Percentiles rank a stretch among this genome's conserved stretches.
phyloP scores from a whole-genome alignment of 2,797 vertebrate genomes.

The Poecilia picta region DNA sequence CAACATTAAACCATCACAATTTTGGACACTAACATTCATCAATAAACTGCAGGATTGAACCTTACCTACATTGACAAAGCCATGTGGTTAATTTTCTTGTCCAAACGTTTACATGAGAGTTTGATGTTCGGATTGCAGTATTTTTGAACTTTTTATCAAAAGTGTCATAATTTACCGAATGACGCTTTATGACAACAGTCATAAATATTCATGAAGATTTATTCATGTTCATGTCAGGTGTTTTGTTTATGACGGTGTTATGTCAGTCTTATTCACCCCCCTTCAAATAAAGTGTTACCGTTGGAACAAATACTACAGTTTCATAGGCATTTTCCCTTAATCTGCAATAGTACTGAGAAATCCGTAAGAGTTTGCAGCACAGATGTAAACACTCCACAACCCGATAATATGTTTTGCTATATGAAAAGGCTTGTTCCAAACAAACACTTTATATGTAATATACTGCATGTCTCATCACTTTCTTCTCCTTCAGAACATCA shows the following conservation, averaged over 20 bases:
- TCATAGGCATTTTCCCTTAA: neutral
- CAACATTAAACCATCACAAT: neutral
- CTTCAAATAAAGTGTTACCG: too few relatives aligned
- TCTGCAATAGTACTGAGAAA: neutral
- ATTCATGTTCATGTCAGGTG: too few relatives aligned
- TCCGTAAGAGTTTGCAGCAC: neutral
- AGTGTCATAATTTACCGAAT: too few relatives aligned
- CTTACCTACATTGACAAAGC: neutral
- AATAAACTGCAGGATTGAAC: neutral
- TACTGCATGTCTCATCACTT: conserved; percentile 52
- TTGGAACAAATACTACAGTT: neutral
- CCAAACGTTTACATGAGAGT: neutral
- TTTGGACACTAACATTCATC: neutral
- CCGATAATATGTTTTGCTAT: conserved; percentile 16
- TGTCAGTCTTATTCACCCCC: too few relatives aligned
- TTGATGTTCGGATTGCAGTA: neutral
- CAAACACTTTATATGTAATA: conserved; percentile 45
- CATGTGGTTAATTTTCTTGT: neutral
- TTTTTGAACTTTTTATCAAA: too few relatives aligned
- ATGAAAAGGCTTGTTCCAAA: conserved; percentile 62
- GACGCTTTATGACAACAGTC: too few relatives aligned
- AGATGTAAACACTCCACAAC: neutral
- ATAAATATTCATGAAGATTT: too few relatives aligned
- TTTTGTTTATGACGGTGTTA: too few relatives aligned
- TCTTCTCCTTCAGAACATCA: conserved; percentile 52